Base-by-base conservation (phyloP, 2,797 vertebrate species). In the Trematocara caparti region DNA sequence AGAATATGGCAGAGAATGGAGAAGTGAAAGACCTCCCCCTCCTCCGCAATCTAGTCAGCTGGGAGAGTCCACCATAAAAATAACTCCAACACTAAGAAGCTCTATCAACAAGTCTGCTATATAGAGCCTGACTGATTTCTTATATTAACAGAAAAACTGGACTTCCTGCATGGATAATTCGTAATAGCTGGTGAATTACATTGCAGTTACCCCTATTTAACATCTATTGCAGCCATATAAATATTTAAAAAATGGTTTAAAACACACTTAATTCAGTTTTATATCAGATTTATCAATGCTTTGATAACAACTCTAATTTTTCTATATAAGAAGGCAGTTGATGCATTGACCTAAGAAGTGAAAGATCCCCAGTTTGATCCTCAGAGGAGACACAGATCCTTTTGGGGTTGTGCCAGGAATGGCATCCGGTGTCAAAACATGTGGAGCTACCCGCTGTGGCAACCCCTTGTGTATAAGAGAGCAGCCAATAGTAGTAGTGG, bases 21-120 rank as follows among this genome's bases (percentile, higher is more conserved):
- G 85, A 90, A 89, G 82, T 86, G 80, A 90, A 76, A 90, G 77
- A 90, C 87, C 83, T 64, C 82, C 82, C 72, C 88, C 81, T 85
- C 79, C 83, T 78, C 76, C 6, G 27, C 85, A 79, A 82, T 84
- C 79, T 40, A 81, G 80, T 87, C 85, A 91, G 86, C 89, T 86
- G 85, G 86, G 83, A 89, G 86, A 90, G 80, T 78, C 59, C 71
- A 66, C 34, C 49, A 57, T 89, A 90, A 92, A 83, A 92, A 92
- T 88, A 91, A 92, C 86, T 89, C 82, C 38, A 45, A 84, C 80
- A 75, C 76, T 55, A 11, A 47, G 48, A 64, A 79, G 53, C 78
- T 82, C 51, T 19, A 87, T 91, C 92, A 92, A 93, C 89, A 91
- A 89, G 92, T 94, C 86, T 43, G 30, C 53, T 45, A 9, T 43